Base-by-base conservation (phyloP, 1,140 invertebrate species). In the Caenorhabditis elegans region DNA sequence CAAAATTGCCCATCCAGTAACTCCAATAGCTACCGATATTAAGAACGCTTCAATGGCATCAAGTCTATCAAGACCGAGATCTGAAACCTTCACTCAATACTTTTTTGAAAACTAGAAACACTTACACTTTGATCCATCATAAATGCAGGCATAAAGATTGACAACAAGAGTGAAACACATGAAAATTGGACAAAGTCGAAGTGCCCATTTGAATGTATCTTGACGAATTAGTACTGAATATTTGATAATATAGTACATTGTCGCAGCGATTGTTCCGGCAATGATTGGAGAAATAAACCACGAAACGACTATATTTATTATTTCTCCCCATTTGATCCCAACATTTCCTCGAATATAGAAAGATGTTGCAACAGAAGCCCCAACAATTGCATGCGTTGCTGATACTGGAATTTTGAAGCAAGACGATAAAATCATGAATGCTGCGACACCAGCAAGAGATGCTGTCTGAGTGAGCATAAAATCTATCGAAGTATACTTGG, bases 311-410 rank as follows among this genome's bases (percentile, higher is more conserved):
- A 95, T 95, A 86, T 93, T 92, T 10, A 92, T 93, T 43, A 96
- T 90, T 31, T 93, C 94, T 11, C 90, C 90, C 94, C 94, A 96
- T 84, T 94, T 92, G 26, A 98, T 93, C 31, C 96, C 96, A 53
- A 93, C 88, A 15, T 93, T 92, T 19, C 96, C 96, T 85, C 94
- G 92, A 39, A 94, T 94, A 8, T 97, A 95, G 53, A 98, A 91
- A 17, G 95, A 95, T 90, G 97, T 98, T 13, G 96, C 97, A 82
- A 98, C 93, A 10, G 96, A 96, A 10, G 96, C 95, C 36, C 96
- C 96, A 26, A 98, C 96, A 86, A 98, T 97, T 81, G 95, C 96
- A 91, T 98, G 96, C 1, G 96, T 98, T 26, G 83, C 78, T 34
- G 96, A 98, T 78, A 98, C 96, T 13, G 97, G 97, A 84, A 98